phyloP scores from a whole-genome alignment of 2,113 vertebrate species.

The Polypterus senegalus region DNA sequence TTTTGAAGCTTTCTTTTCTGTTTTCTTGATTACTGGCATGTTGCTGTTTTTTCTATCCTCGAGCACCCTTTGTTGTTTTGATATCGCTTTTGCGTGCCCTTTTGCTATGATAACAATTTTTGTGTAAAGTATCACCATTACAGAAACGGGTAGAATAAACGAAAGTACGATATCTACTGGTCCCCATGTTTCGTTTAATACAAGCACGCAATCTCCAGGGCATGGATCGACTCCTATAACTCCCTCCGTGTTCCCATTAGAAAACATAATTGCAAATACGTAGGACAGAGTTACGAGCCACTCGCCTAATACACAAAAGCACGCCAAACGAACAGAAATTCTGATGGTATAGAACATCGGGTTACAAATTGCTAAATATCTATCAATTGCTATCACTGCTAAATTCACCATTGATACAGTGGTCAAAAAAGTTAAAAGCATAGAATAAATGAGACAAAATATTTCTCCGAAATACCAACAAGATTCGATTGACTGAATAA shows the following conservation, averaged over 20 bases:
- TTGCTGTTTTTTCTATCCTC: conserved; percentile 1
- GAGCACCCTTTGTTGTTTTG: conserved; percentile 2
- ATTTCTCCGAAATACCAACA: conserved; percentile 9
- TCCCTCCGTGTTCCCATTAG: conserved; percentile 1
- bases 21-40: no score
- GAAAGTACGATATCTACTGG: background rate
- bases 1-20: conserved; percentile 9
- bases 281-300: conserved; percentile 3
- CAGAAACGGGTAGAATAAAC: conserved; percentile 1
- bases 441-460: conserved; percentile 9
- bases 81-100: background rate
- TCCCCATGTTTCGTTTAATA: conserved; percentile 2
- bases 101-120: conserved; percentile 4
- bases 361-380: conserved; percentile 6
- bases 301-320: background rate
- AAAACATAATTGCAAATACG: conserved; percentile 8
- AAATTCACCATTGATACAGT: conserved; percentile 8
- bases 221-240: background rate
- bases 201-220: conserved; percentile 1
- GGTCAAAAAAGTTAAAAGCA: conserved; percentile 2
- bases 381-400: conserved; percentile 5
- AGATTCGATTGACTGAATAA: conserved; percentile 4
- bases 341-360: conserved; percentile 5
- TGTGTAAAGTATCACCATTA: conserved; percentile 8
- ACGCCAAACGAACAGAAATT: background rate